Evolutionary conservation across 2,113 vertebrate species (phyloP), one percentile per base, ranked within the genome.

Genomic region (Tachycineta bicolor): DNA sequence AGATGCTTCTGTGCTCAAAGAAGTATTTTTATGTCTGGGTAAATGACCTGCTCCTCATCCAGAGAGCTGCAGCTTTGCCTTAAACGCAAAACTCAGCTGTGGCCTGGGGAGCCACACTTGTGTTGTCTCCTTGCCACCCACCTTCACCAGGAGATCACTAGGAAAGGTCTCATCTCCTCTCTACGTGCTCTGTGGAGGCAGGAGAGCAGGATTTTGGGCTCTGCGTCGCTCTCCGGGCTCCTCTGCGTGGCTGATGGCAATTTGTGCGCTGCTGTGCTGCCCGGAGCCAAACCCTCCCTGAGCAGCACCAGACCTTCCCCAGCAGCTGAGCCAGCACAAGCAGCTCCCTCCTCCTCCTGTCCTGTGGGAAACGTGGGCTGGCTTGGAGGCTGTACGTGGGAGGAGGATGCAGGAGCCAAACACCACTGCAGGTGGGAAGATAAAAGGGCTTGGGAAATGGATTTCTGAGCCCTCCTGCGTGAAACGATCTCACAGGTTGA

Each of bases 331-430:
- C 5, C 52, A 2, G 11, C 59, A 14, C 13, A 2, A 47, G 23
- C 14, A 2, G 44, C 85, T 39, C 37, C 73, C 82, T 14, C 69
- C 82, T 25, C 0, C 44, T 16, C 1, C 23, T 52, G 39, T 33
- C 75, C 49, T 1, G 15, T 3, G 89, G 91, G 83, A 56, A 9
- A 6, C 0, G 12, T 25, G 74, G 43, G 60, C 78, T 79, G 50
- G 0, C 39, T 34, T 0, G 28, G 47, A 23, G 70, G 20, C 37
- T 39, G 74, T 3, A 0, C 0, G 9, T 62, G 69, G 92, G 60
- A 84, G 81, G 96, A 91, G 56, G 82, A 55, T 58, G 87, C 10
- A 3, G 0, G 7, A 89, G 85, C 65, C 88, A 67, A 83, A 26
- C n/a, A 5, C 33, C 23, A 1, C 70, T 18, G 88, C 77, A 59